phyloP scores from a whole-genome alignment of 2,113 vertebrate species.

The Epinephelus lanceolatus region DNA sequence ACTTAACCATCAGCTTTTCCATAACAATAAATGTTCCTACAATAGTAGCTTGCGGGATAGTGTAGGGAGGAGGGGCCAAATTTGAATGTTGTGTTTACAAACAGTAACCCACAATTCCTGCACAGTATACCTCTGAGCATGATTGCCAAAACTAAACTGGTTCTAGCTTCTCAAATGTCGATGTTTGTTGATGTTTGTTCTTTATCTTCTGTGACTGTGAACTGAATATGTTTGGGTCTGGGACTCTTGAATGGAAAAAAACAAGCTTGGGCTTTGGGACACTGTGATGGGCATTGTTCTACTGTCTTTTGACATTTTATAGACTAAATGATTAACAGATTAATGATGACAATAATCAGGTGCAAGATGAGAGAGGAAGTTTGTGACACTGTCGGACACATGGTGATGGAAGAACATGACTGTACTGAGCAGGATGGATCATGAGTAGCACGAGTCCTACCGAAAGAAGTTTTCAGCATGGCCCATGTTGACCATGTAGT shows the following conservation, averaged over 20 bases:
- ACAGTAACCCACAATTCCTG: too few relatives aligned
- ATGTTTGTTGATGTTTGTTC: background rate
- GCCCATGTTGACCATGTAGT: conserved; percentile 85
- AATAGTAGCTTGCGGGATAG: too few relatives aligned
- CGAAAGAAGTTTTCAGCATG: conserved; percentile 82
- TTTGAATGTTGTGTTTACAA: too few relatives aligned
- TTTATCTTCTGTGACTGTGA: background rate
- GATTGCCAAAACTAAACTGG: background rate
- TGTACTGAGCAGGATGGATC: background rate
- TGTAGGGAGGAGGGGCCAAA: too few relatives aligned
- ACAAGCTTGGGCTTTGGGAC: background rate
- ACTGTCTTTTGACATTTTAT: background rate
- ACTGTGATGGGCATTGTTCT: background rate
- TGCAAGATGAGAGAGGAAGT: background rate
- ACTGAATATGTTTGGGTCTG: background rate
- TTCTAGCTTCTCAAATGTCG: background rate
- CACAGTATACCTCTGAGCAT: background rate
- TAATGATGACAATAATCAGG: background rate
- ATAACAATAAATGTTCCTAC: too few relatives aligned
- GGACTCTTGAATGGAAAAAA: background rate
- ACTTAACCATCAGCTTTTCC: too few relatives aligned
- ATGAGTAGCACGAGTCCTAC: conserved; percentile 62
- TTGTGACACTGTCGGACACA: background rate
- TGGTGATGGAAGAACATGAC: background rate
- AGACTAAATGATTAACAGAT: background rate